Conservation (phyloP, 1,140 invertebrate genomes). For the Leptinotarsa texana region DNA sequence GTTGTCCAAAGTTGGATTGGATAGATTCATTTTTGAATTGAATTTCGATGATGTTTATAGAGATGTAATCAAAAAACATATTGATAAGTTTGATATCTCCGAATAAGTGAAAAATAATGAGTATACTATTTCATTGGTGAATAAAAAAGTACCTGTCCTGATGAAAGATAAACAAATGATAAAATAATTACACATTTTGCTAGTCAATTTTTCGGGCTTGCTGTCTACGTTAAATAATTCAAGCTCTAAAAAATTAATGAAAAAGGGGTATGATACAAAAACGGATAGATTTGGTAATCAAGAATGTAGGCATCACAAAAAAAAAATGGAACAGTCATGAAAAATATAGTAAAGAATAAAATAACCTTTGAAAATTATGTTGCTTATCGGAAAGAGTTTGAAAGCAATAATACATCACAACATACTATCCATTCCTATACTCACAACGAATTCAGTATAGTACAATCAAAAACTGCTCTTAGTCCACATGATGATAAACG, state of each 20-base stretch:
- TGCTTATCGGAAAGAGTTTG: not conserved
- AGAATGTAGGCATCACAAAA: not conserved
- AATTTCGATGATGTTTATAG: not conserved
- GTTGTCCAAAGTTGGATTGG: not conserved
- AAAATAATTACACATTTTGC: conserved; percentile 52
- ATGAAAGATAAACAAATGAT: conserved; percentile 57
- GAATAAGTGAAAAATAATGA: conserved; percentile 45
- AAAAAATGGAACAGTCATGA: not conserved
- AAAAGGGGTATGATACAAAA: not conserved
- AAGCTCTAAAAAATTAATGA: not conserved
- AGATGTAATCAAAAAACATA: conserved; percentile 17
- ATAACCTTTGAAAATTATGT: not conserved
- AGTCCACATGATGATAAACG: not conserved
- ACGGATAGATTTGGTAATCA: not conserved
- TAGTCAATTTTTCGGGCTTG: not conserved
- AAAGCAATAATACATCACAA: not conserved
- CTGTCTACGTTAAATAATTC: not conserved
- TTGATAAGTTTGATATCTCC: conserved; percentile 46
- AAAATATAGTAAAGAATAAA: not conserved
- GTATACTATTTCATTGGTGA: conserved; percentile 15
- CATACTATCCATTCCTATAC: not conserved
- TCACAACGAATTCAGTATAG: not conserved
- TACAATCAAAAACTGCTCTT: not conserved
- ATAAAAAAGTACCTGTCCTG: not conserved
- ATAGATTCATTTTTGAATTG: not conserved